A percentile compares a stretch with the other conserved stretches of the same genome.
Conservation (phyloP, 2,888 invertebrate genomes). For the Ophioninae sp. region DNA sequence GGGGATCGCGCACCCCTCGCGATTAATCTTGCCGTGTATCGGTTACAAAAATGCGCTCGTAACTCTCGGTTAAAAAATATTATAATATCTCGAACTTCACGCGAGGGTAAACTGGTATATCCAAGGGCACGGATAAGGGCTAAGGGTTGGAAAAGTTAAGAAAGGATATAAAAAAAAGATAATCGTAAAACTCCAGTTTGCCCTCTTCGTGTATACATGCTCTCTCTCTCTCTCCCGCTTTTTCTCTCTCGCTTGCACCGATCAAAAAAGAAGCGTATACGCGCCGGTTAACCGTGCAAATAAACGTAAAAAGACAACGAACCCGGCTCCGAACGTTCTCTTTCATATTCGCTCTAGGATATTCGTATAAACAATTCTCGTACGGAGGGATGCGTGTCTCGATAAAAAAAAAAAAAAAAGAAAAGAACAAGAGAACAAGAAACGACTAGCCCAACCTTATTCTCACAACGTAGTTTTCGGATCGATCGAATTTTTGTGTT, state of each 20-base stretch:
- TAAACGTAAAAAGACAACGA: slow-evolving; percentile 54
- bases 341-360: slow-evolving; percentile 6
- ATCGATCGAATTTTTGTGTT: not conserved
- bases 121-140: not conserved
- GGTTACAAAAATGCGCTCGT: slow-evolving; percentile 58
- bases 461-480: slow-evolving; percentile 8
- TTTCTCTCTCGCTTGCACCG: slow-evolving; percentile 36
- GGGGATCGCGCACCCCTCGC: slow-evolving; percentile 12
- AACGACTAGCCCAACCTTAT: slow-evolving; percentile 46
- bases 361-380: slow-evolving; percentile 56
- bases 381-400: slow-evolving; percentile 59
- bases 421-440: slow-evolving; percentile 10
- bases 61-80: slow-evolving; percentile 60
- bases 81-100: slow-evolving; percentile 51
- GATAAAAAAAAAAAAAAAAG: slow-evolving; percentile 21
- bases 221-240: slow-evolving; percentile 22
- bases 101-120: slow-evolving; percentile 32
- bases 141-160: not conserved
- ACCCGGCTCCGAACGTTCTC: slow-evolving; percentile 42
- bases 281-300: slow-evolving; percentile 51
- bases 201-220: slow-evolving; percentile 18
- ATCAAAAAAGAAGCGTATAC: slow-evolving; percentile 49
- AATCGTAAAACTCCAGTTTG: slow-evolving; percentile 49
- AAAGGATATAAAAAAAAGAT: slow-evolving; percentile 23
- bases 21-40: slow-evolving; percentile 22